Evolutionary conservation across 2,797 vertebrate species (phyloP).

Genomic region (Sebastolobus altivelis): DNA sequence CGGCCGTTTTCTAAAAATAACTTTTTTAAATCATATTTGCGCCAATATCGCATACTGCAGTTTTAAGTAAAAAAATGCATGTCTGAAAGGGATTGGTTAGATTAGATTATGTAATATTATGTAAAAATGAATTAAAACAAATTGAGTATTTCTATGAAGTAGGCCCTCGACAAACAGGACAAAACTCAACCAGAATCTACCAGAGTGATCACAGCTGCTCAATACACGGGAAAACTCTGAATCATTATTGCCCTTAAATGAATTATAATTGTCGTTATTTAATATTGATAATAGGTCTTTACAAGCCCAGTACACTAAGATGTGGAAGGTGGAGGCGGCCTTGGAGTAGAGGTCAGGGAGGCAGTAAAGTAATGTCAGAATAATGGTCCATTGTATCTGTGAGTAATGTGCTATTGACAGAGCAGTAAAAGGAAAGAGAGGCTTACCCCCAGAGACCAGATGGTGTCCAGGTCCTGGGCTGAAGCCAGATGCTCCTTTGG

Average conservation of each 20-base stretch:
- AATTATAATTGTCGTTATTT: neutral
- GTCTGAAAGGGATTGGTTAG: neutral
- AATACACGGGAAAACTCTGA: neutral
- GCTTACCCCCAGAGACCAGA: slow-evolving; percentile 98
- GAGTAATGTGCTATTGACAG: slow-evolving; percentile 47
- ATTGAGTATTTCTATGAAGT: neutral
- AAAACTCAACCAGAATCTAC: neutral
- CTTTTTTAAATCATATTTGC: too few relatives aligned
- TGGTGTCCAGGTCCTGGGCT: slow-evolving; percentile 97
- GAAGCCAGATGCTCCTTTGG: slow-evolving; percentile 89
- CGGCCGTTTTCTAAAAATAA: too few relatives aligned
- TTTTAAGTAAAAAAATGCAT: neutral
- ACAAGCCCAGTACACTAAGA: neutral
- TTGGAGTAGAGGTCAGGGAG: slow-evolving; percentile 24
- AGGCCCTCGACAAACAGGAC: neutral
- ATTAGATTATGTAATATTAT: neutral
- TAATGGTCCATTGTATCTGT: slow-evolving; percentile 29
- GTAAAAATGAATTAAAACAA: neutral
- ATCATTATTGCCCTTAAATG: neutral
- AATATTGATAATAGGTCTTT: neutral
- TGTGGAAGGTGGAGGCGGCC: neutral
- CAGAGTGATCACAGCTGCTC: neutral
- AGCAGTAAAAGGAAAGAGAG: slow-evolving; percentile 51
- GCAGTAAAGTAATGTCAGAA: slow-evolving; percentile 37
- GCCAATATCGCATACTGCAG: too few relatives aligned